Evolutionary conservation across 2,888 invertebrate species (phyloP).

Genomic region (Protula sp.): DNA sequence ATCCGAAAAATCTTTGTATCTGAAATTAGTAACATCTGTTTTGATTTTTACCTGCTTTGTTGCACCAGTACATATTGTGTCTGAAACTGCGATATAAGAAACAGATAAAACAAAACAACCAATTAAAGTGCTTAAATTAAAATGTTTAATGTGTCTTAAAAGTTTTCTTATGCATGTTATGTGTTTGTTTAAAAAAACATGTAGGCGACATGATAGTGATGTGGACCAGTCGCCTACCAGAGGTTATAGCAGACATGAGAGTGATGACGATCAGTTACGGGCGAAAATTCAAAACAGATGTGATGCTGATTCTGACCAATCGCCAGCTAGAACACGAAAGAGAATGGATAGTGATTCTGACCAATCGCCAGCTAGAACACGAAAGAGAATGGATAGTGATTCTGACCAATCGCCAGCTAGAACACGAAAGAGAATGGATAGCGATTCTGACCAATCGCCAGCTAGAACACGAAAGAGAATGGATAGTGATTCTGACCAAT

Average conservation of each 20-base stretch:
- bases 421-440: slow-evolving; percentile 1
- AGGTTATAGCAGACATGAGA: slow-evolving; percentile 32
- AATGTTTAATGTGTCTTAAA: no score
- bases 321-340: slow-evolving; percentile 28
- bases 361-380: slow-evolving; percentile 25
- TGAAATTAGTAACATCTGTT: no score
- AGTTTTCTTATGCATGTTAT: no score
- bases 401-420: slow-evolving; percentile 30
- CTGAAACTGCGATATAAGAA: no score
- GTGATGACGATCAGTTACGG: slow-evolving; percentile 37
- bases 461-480: slow-evolving; percentile 25
- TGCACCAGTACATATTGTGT: no score
- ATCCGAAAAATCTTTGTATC: no score
- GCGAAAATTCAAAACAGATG: slow-evolving; percentile 24
- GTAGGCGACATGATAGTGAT: slow-evolving; percentile 39
- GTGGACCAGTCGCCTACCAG: slow-evolving; percentile 48
- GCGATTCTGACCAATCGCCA: slow-evolving; percentile 28
- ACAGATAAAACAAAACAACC: no score
- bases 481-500: slow-evolving; percentile 35
- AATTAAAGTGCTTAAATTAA: slow-evolving; percentile 20
- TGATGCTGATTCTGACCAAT: slow-evolving; percentile 35
- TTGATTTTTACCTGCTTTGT: no score
- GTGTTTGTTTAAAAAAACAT: no score
- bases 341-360: slow-evolving; percentile 26
- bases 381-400: slow-evolving; percentile 29